Percentiles rank a stretch among this genome's conserved stretches.
These are phyloP conservation scores for Oreortyx pictus DNA, from an alignment of 2,797 vertebrate genomes.

Conservation along the genomic window DNA sequence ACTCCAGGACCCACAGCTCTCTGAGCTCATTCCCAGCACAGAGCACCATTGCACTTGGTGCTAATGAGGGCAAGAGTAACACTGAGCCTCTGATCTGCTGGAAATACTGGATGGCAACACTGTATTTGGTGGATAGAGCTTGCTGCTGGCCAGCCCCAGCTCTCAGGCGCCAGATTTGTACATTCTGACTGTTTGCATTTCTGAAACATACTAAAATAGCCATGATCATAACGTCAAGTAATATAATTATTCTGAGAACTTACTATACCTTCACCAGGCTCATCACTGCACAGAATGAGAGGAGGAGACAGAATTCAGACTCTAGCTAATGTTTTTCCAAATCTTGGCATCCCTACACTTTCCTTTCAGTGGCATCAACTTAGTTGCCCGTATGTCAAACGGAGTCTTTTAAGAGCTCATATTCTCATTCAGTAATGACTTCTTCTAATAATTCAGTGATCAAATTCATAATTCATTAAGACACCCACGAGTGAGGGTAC, in stretches of 20 bases:
- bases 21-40: neutral
- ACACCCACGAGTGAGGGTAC: neutral
- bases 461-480: neutral
- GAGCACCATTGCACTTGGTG: fast-evolving
- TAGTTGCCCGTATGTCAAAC: neutral
- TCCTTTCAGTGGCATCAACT: neutral
- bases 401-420: neutral
- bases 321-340: neutral
- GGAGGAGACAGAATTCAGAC: neutral
- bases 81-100: neutral
- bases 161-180: neutral
- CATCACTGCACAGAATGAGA: neutral
- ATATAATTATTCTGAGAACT: neutral
- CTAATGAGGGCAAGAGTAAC: neutral
- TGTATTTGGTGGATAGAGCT: too few species aligned
- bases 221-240: fast-evolving
- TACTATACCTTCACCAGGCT: neutral
- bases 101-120: neutral
- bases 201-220: neutral
- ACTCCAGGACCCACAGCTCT: neutral
- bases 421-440: neutral
- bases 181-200: neutral
- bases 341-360: neutral
- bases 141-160: neutral
- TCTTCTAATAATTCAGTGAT: neutral